Evolutionary conservation across 2,888 invertebrate species (phyloP).

Genomic region (Osedax frankpressi): DNA sequence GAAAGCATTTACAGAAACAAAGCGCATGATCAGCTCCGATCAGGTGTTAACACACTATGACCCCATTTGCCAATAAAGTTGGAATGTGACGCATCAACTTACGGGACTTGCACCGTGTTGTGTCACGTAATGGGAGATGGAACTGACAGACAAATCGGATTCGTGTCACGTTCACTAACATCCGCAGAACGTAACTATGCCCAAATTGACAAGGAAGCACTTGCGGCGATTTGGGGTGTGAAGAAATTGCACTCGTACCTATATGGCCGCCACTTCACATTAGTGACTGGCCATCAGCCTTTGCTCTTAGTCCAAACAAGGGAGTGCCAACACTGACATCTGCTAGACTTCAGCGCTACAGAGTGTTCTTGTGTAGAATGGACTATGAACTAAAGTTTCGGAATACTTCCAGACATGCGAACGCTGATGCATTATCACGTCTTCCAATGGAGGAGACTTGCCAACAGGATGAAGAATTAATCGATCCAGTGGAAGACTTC

Average conservation of each 20-base stretch:
- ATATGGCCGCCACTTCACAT: constrained; percentile 7
- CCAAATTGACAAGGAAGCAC: constrained; percentile 3
- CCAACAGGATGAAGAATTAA: background rate
- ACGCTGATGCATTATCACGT: constrained; percentile 1
- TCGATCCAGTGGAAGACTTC: background rate
- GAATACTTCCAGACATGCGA: background rate
- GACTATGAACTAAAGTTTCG: constrained; percentile 15
- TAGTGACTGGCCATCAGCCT: background rate
- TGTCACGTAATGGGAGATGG: constrained; percentile 1
- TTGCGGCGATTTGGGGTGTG: constrained; percentile 2
- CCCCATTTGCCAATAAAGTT: constrained; percentile 1
- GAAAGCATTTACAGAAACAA: background rate
- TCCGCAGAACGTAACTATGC: background rate
- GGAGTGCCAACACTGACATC: constrained; percentile 1
- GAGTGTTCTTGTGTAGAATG: constrained; percentile 5
- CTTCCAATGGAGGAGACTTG: background rate
- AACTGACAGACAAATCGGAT: constrained; percentile 8
- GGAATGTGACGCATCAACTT: constrained; percentile 3
- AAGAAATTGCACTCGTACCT: background rate
- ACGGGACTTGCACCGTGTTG: background rate
- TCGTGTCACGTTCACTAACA: background rate
- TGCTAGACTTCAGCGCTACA: background rate
- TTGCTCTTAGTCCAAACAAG: background rate
- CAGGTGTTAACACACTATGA: background rate
- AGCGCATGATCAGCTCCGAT: constrained; percentile 1